Evolutionary conservation across 1,140 invertebrate species (phyloP).

Genomic region (Apocrypta bakeri): DNA sequence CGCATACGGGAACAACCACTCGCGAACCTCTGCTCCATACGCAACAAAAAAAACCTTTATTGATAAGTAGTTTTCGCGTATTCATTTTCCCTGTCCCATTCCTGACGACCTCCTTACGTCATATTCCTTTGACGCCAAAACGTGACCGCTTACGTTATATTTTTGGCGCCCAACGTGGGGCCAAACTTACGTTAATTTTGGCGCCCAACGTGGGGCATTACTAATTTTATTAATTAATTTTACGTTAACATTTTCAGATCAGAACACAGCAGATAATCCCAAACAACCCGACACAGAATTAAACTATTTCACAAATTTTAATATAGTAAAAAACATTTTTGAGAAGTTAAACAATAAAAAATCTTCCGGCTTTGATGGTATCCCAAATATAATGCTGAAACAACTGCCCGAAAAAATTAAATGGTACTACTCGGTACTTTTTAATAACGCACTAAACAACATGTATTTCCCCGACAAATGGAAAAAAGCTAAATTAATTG

Average conservation of each 20-base stretch:
- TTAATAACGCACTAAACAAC: conserved; percentile 20
- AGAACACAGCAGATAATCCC: background rate
- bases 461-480: background rate
- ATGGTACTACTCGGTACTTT: background rate
- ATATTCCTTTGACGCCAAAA: no score
- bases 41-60: no score
- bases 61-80: no score
- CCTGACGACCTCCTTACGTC: no score
- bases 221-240: no score
- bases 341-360: conserved; percentile 16
- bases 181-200: no score
- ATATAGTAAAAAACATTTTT: background rate
- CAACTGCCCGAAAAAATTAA: background rate
- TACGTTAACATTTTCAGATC: background rate
- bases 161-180: no score
- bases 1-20: no score
- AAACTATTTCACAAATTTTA: background rate
- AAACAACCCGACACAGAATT: background rate
- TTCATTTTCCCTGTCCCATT: no score
- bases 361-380: conserved; percentile 15
- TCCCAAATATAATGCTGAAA: conserved; percentile 23
- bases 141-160: no score
- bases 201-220: no score
- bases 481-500: conserved; percentile 15
- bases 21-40: no score